Conservation (phyloP, 1,140 invertebrate species). For the Drosophila willistoni region DNA sequence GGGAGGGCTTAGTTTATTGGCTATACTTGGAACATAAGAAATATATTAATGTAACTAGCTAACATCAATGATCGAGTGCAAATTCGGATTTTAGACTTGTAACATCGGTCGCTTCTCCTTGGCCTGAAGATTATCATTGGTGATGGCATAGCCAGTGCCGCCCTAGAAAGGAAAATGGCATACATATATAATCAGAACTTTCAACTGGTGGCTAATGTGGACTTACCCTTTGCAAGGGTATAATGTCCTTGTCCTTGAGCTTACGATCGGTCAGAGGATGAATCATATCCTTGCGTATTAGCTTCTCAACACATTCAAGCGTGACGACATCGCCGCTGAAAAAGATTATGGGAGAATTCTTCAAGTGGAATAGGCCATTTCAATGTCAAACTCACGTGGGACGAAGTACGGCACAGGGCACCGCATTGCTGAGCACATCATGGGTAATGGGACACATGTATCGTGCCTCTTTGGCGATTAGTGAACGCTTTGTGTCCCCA, state of each 20-base stretch:
- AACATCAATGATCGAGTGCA: background rate
- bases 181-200: background rate
- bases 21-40: background rate
- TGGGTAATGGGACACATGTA: conserved; percentile 99
- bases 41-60: background rate
- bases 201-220: background rate
- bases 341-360: background rate
- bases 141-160: conserved; percentile 96
- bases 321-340: conserved; percentile 95
- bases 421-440: conserved; percentile 97
- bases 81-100: conserved; percentile 86
- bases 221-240: conserved; percentile 92
- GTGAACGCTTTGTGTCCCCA: conserved; percentile 91
- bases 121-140: conserved; percentile 92
- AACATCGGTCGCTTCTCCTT: conserved; percentile 94
- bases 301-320: conserved; percentile 97
- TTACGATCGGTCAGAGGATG: conserved; percentile 96
- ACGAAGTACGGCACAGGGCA: conserved; percentile 95
- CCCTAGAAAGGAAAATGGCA: conserved; percentile 85
- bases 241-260: conserved; percentile 96
- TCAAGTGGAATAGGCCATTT: too few species aligned
- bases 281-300: conserved; percentile 98
- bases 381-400: conserved; percentile 88
- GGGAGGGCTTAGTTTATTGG: background rate
- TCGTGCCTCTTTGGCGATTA: conserved; percentile 93